phyloP scores from a whole-genome alignment of 2,113 vertebrate species.

The Triplophysa dalaica region DNA sequence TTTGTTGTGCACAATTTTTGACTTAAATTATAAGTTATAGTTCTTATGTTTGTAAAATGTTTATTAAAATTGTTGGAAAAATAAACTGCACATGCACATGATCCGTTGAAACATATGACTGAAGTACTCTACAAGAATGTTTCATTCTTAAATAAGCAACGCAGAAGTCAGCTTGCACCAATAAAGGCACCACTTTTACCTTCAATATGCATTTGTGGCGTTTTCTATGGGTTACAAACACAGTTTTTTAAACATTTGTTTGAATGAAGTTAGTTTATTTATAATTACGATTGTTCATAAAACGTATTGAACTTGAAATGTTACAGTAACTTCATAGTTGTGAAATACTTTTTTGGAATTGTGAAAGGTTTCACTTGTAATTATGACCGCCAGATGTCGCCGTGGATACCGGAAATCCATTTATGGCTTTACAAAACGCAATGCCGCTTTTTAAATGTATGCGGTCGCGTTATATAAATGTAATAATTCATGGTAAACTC shows the following conservation, averaged over 20 bases:
- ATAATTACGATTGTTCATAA: too few relatives aligned
- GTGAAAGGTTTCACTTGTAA: not conserved
- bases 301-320: too few relatives aligned
- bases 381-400: conserved; percentile 20
- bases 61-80: not conserved
- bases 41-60: not conserved
- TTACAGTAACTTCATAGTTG: not conserved
- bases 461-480: not conserved
- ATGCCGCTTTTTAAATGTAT: too few relatives aligned
- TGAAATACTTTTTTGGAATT: not conserved
- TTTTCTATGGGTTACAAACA: too few relatives aligned
- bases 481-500: not conserved
- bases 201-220: not conserved
- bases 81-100: not conserved
- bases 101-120: not conserved
- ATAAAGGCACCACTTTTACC: not conserved
- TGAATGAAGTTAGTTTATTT: too few relatives aligned
- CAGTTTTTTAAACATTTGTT: too few relatives aligned
- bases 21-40: too few relatives aligned
- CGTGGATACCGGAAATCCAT: not conserved
- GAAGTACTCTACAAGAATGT: not conserved
- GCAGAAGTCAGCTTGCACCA: not conserved
- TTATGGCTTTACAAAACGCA: too few relatives aligned
- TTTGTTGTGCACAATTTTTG: not conserved
- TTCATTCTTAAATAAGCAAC: not conserved